Evolutionary conservation across 2,888 invertebrate species (phyloP).

Genomic region (Pseudococcus viburni): DNA sequence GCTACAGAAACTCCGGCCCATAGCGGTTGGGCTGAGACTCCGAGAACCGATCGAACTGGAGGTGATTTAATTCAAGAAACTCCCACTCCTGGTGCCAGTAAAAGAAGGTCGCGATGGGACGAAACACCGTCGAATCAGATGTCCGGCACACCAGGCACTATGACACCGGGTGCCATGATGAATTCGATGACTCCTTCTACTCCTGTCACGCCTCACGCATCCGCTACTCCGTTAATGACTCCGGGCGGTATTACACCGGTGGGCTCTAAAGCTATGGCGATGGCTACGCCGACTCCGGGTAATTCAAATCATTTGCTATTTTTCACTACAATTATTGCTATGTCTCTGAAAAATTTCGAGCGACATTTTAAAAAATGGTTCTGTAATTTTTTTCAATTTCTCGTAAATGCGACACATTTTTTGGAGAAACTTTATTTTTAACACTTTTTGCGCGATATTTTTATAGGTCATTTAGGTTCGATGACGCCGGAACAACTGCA

Average conservation of each 20-base stretch:
- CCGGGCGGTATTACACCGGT: conserved; percentile 81
- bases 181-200: conserved; percentile 71
- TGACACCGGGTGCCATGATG: conserved; percentile 73
- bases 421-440: too few species aligned
- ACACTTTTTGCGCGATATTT: background rate
- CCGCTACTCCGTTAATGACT: conserved; percentile 71
- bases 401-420: too few species aligned
- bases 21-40: conserved; percentile 99
- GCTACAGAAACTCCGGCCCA: conserved; percentile 92
- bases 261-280: conserved; percentile 96
- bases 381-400: background rate
- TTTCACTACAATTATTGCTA: too few species aligned
- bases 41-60: conserved; percentile 90
- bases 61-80: conserved; percentile 84
- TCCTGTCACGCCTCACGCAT: conserved; percentile 68
- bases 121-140: conserved; percentile 86
- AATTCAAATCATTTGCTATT: conserved; percentile 47
- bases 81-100: conserved; percentile 88
- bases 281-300: conserved; percentile 97
- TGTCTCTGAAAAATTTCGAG: too few species aligned
- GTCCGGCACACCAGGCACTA: conserved; percentile 72
- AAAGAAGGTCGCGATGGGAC: conserved; percentile 98
- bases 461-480: conserved; percentile 85
- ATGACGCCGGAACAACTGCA: conserved; percentile 99
- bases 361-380: background rate